Conservation (phyloP, 2,113 vertebrate genomes). For the Vulpes ferrilata region DNA sequence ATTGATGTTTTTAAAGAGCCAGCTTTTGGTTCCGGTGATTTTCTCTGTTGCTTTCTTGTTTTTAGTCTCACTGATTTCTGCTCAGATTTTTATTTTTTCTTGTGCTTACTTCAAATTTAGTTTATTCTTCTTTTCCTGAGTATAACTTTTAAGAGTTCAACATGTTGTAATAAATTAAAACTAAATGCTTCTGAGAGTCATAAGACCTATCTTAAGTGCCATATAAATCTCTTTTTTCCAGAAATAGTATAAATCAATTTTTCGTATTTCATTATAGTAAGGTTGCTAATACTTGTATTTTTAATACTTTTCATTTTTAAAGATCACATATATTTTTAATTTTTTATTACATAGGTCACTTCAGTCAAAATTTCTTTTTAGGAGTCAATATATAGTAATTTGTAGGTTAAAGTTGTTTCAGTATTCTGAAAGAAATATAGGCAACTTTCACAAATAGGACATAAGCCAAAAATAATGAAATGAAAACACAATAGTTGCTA, state of each 20-base stretch:
- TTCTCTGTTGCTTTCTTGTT: neutral
- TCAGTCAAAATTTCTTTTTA: slow-evolving; percentile 29
- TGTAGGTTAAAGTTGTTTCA: neutral
- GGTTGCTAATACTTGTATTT: neutral
- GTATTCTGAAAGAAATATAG: neutral
- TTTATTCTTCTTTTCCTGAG: neutral
- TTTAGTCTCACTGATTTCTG: slow-evolving; percentile 39
- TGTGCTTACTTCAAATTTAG: neutral
- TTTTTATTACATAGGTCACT: slow-evolving; percentile 2
- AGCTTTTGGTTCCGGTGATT: neutral
- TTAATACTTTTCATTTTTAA: slow-evolving; percentile 33
- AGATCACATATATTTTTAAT: neutral
- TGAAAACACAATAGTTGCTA: neutral
- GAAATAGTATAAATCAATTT: neutral
- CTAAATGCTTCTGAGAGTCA: neutral
- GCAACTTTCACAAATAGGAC: neutral
- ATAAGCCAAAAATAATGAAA: neutral
- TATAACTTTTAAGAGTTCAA: neutral
- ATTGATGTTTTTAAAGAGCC: neutral
- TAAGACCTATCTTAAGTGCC: neutral
- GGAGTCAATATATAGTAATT: neutral
- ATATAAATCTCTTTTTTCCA: neutral
- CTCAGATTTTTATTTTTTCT: slow-evolving; percentile 18
- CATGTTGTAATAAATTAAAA: neutral
- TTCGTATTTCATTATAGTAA: neutral